These are phyloP conservation scores for Drosophila conformis DNA, from an alignment of 2,888 invertebrate species.

Conservation along the genomic window DNA sequence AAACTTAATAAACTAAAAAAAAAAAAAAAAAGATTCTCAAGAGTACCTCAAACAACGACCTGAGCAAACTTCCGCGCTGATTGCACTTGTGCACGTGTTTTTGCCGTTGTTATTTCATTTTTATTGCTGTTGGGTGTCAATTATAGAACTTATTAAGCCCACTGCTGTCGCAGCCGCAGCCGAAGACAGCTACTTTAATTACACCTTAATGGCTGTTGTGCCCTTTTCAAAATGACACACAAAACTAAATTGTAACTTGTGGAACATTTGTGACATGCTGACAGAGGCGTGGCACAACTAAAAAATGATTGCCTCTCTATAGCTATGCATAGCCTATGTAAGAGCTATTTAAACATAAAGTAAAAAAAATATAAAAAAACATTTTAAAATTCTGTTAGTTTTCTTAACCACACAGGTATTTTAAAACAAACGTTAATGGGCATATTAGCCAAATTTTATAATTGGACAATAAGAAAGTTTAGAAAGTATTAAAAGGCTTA, in stretches of 20 bases:
- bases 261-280: slow-evolving; percentile 17
- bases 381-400: background rate
- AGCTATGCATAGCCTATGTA: background rate
- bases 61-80: slow-evolving; percentile 48
- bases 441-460: background rate
- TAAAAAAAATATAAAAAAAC: background rate
- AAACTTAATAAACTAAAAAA: slow-evolving; percentile 56
- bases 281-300: slow-evolving; percentile 21
- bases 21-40: slow-evolving; percentile 41
- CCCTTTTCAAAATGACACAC: slow-evolving; percentile 19
- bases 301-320: background rate
- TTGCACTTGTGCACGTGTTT: slow-evolving; percentile 57
- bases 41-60: slow-evolving; percentile 27
- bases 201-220: slow-evolving; percentile 33
- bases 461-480: background rate
- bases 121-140: slow-evolving; percentile 43
- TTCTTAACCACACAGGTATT: background rate
- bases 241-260: slow-evolving; percentile 10
- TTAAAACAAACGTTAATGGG: background rate
- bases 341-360: background rate
- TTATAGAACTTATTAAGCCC: slow-evolving; percentile 46
- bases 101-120: slow-evolving; percentile 6
- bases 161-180: slow-evolving; percentile 1
- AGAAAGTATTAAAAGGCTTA: background rate
- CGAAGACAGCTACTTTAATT: slow-evolving; percentile 45